Evolutionary conservation across 2,888 invertebrate genomes (phyloP), one percentile per base, ranked within the genome.

Genomic region (Dolichopus griseipennis): DNA sequence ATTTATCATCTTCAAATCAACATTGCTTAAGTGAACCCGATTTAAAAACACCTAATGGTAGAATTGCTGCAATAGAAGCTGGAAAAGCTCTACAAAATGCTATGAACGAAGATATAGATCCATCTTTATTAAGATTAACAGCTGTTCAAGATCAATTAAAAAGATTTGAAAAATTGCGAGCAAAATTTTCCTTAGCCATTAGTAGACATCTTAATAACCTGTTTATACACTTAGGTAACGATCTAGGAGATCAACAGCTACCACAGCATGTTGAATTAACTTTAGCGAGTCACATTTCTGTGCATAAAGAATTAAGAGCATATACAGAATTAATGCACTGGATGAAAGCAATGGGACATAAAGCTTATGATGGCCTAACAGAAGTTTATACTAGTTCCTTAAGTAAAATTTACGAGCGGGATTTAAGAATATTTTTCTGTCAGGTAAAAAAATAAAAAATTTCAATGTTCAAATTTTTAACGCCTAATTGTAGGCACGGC

Each of bases 291-390:
- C 90, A 93, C 77, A 85, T 86, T 72, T 85, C 87, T 65, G 90
- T 94, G 73, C 97, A 97, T 83, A 87, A 88, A 69, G 94, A 95
- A 78, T 86, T 98, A 71, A 86, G 87, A 75, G 91, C 91, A 21
- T 96, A 95, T 79, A 89, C 91, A 41, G 93, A 94, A 73, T 85
- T 97, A 72, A 94, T 97, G 92, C 90, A 92, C 77, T 93, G 96
- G 91, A 86, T 93, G 67, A 92, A 93, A 81, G 88, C 88, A 34
- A 90, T 94, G 86, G 94, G 96, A 81, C 86, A 87, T 68, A 89
- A 89, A 76, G 89, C 91, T 0, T 97, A 93, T 81, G 86, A 87
- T 68, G 90, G 90, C 63, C 85, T 97, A 20, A 87, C 89, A 66
- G 90, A 90, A 81, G 92, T 91, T 64, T 96, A 97, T 81, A 91